Evolutionary conservation across 23 tunicate species (phyloP).

Genomic region (Phallusia fumigata): DNA sequence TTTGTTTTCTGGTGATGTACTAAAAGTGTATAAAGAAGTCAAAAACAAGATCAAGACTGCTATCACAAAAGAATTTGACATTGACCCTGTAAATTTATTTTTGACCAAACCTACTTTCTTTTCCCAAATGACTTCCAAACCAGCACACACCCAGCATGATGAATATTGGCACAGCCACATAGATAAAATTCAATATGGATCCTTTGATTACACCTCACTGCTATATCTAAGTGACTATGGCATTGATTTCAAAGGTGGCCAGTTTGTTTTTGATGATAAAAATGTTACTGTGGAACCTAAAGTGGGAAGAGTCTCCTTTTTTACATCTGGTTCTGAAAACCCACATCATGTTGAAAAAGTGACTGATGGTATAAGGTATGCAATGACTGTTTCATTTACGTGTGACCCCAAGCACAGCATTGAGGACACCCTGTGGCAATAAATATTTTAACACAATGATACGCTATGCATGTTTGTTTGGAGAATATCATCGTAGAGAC

Average conservation of each 20-base stretch:
- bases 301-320: slow-evolving; percentile 83
- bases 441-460: neutral
- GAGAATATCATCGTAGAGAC: no score
- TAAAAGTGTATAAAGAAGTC: slow-evolving; percentile 37
- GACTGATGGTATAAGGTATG: slow-evolving; percentile 53
- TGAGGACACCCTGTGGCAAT: slow-evolving; percentile 42
- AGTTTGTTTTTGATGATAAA: slow-evolving; percentile 79
- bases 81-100: slow-evolving; percentile 38
- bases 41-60: slow-evolving; percentile 52
- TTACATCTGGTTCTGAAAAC: slow-evolving; percentile 96
- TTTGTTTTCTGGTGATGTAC: slow-evolving; percentile 29
- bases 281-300: slow-evolving; percentile 63
- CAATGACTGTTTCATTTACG: slow-evolving; percentile 89
- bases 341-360: slow-evolving; percentile 97
- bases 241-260: slow-evolving; percentile 83
- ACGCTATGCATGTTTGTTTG: no score
- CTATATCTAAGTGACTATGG: slow-evolving; percentile 62
- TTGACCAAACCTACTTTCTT: slow-evolving; percentile 88
- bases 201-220: slow-evolving; percentile 95
- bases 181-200: slow-evolving; percentile 93
- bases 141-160: slow-evolving; percentile 86
- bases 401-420: slow-evolving; percentile 78
- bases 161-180: slow-evolving; percentile 98
- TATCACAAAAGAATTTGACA: slow-evolving; percentile 61
- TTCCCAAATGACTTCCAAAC: slow-evolving; percentile 60